Evolutionary conservation across 2,888 invertebrate genomes (phyloP).

Genomic region (Acleris emargana): DNA sequence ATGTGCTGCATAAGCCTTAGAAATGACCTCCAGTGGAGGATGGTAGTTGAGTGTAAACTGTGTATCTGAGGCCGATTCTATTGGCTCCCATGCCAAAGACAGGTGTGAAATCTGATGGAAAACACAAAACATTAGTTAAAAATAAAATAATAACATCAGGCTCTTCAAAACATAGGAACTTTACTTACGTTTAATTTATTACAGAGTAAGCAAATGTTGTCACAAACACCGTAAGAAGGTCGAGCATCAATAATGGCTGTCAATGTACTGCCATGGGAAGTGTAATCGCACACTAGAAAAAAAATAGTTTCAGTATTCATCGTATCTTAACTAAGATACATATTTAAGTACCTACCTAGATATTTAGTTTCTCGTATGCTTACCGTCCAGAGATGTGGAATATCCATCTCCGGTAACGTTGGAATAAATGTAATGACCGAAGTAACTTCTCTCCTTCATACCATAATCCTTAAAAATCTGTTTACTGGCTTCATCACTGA

Average conservation of each 20-base stretch:
- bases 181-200: conserved; percentile 53
- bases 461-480: conserved; percentile 4
- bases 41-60: conserved; percentile 77
- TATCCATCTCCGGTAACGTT: conserved; percentile 61
- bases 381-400: conserved; percentile 70
- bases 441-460: conserved; percentile 50
- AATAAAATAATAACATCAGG: background rate
- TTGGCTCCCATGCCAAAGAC: conserved; percentile 87
- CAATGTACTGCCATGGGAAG: conserved; percentile 57
- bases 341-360: no score
- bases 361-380: conserved; percentile 42
- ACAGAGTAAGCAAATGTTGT: conserved; percentile 67
- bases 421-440: conserved; percentile 57
- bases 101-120: conserved; percentile 87
- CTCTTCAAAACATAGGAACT: background rate
- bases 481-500: conserved; percentile 6
- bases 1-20: conserved; percentile 86
- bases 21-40: conserved; percentile 87
- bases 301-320: background rate
- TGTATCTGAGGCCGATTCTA: conserved; percentile 81
- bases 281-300: conserved; percentile 62
- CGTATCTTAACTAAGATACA: background rate
- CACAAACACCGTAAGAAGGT: conserved; percentile 69
- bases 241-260: conserved; percentile 70
- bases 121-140: background rate